Conservation (phyloP, 2,113 vertebrate species). For the Morphnarchus princeps region DNA sequence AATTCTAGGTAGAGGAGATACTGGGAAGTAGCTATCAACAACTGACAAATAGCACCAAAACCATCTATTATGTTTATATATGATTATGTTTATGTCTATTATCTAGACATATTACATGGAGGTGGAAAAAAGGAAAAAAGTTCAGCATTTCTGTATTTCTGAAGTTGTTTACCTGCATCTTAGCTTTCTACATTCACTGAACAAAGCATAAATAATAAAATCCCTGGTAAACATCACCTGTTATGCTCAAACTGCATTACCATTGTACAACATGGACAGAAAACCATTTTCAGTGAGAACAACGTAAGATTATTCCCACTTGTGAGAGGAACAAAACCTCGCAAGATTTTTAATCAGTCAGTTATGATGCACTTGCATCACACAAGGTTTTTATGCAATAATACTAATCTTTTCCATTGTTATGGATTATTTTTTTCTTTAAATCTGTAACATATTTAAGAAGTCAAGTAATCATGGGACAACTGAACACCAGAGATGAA, state of each 20-base stretch:
- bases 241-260: not conserved
- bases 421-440: not conserved
- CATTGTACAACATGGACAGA: not conserved
- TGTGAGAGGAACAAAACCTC: not conserved
- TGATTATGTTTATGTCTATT: not conserved
- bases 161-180: not conserved
- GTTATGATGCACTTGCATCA: not conserved
- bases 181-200: not conserved
- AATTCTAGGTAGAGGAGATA: not conserved
- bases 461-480: not conserved
- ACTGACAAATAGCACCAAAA: not conserved
- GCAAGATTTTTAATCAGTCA: not conserved
- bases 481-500: not conserved
- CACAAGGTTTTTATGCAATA: not conserved
- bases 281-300: not conserved
- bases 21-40: not conserved
- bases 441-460: not conserved
- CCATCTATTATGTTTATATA: not conserved
- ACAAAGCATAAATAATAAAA: not conserved
- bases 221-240: not conserved
- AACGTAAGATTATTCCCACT: fast-evolving
- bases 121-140: not conserved
- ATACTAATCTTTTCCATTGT: not conserved
- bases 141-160: not conserved
- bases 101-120: not conserved